Percentiles rank a stretch among this genome's conserved stretches.
phyloP scores from a whole-genome alignment of 2,797 vertebrate genomes.

The Hyperoplus lanceolatus region DNA sequence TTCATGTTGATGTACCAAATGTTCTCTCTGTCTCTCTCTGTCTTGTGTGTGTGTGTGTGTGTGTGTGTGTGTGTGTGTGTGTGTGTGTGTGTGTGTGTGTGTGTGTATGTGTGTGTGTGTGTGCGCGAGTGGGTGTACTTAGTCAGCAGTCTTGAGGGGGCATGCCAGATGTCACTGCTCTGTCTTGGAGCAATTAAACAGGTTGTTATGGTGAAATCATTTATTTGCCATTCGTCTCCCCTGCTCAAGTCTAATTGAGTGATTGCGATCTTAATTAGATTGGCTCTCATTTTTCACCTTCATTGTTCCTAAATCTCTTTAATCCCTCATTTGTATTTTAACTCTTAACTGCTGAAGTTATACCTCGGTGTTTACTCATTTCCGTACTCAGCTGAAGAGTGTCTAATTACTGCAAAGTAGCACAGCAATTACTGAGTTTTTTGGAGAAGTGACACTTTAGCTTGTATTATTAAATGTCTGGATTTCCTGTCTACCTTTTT shows the following conservation, averaged over 20 bases:
- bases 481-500: neutral
- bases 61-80: conserved; percentile 19
- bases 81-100: conserved; percentile 8
- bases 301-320: conserved; percentile 63
- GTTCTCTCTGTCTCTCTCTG: conserved; percentile 39
- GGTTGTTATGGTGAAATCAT: conserved; percentile 81
- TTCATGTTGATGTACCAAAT: conserved; percentile 54
- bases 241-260: conserved; percentile 79
- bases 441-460: conserved; percentile 9
- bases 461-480: neutral
- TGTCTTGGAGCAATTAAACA: conserved; percentile 79
- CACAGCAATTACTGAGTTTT: neutral
- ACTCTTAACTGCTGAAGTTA: conserved; percentile 37
- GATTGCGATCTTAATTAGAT: conserved; percentile 83
- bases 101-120: neutral
- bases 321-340: conserved; percentile 68
- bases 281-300: conserved; percentile 65
- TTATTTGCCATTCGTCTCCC: conserved; percentile 80
- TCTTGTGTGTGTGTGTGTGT: neutral
- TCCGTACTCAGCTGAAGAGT: conserved; percentile 34
- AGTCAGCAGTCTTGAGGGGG: conserved; percentile 65
- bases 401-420: conserved; percentile 45
- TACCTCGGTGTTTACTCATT: conserved; percentile 38
- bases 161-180: conserved; percentile 80
- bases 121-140: conserved; percentile 5